Percentiles rank a stretch among this genome's conserved stretches.
phyloP scores from a whole-genome alignment of 2,797 vertebrate species.

The Scomberomorus guttatus region DNA sequence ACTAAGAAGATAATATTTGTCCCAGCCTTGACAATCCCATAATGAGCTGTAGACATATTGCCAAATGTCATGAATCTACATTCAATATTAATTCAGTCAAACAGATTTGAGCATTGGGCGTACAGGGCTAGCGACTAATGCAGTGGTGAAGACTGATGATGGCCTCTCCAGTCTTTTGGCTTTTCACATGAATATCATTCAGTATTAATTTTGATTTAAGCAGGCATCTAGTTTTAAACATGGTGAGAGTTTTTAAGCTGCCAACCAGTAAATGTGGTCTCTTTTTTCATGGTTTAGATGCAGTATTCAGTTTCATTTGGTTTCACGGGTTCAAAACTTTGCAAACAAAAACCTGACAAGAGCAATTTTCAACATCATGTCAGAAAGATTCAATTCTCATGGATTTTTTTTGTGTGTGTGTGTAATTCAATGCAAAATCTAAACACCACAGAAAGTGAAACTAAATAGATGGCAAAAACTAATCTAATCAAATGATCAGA shows the following conservation, averaged over 20 bases:
- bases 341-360: neutral
- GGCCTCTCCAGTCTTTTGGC: neutral
- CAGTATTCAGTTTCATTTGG: neutral
- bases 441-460: neutral
- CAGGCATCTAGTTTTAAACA: neutral
- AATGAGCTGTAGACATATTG: constrained; percentile 58
- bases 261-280: neutral
- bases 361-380: constrained; percentile 13
- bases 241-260: neutral
- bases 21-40: constrained; percentile 41
- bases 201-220: neutral
- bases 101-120: constrained; percentile 26
- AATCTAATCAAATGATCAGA: neutral
- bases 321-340: neutral
- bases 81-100: constrained; percentile 62
- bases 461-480: neutral
- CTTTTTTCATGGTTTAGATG: neutral
- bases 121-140: neutral
- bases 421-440: neutral
- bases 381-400: constrained; percentile 24
- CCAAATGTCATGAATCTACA: constrained; percentile 42
- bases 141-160: constrained; percentile 24
- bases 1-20: constrained; percentile 59
- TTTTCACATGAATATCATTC: constrained; percentile 10
- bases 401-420: constrained; percentile 9